Evolutionary conservation across 2,113 vertebrate species (phyloP).

Genomic region (Noctilio leporinus): DNA sequence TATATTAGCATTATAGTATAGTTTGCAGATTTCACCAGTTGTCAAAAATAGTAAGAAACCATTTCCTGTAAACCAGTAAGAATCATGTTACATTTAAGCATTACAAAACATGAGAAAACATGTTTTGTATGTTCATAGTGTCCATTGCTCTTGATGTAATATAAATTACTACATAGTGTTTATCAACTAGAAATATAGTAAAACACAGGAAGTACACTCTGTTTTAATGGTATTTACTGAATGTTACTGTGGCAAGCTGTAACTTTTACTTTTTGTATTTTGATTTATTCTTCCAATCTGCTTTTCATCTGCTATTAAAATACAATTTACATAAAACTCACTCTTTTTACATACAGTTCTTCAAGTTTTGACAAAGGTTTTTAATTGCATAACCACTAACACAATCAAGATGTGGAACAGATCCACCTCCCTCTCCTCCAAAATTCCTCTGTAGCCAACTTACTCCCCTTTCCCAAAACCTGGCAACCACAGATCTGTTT

Average conservation of each 20-base stretch:
- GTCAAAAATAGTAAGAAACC: neutral
- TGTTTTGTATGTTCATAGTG: neutral
- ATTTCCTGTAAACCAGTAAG: neutral
- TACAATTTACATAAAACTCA: neutral
- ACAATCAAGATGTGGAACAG: neutral
- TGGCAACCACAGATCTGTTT: neutral
- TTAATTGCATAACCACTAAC: neutral
- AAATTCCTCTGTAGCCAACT: neutral
- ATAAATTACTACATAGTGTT: neutral
- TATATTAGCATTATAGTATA: neutral
- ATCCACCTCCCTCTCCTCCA: neutral
- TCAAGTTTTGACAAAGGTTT: neutral
- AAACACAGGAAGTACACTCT: neutral
- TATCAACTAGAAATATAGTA: neutral
- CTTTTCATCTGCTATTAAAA: neutral
- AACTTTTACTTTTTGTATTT: neutral
- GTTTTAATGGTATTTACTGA: slow-evolving; percentile 18
- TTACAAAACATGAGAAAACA: neutral
- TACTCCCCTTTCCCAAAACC: neutral
- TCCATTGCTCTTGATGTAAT: neutral
- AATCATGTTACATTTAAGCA: neutral
- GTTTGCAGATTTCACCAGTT: neutral
- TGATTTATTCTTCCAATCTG: neutral
- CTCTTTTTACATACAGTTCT: neutral
- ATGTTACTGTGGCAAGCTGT: neutral